These are phyloP conservation scores for Frieseomelitta varia DNA, from an alignment of 1,140 invertebrate species.

Conservation along the genomic window DNA sequence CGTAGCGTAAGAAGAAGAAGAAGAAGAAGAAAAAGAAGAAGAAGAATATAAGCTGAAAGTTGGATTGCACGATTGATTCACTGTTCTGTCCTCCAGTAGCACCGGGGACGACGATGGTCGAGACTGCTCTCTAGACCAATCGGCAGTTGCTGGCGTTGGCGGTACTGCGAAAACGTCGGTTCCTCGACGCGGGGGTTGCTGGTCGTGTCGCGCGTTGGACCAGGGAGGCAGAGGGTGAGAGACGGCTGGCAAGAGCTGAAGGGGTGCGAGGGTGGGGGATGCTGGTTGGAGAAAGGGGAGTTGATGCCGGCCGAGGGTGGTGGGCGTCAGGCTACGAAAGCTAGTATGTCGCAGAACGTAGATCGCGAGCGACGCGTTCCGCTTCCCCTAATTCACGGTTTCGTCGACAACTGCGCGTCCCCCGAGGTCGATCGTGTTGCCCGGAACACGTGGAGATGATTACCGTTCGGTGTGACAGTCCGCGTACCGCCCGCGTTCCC, in stretches of 20 bases:
- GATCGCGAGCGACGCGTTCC: conserved; percentile 75
- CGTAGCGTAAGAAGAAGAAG: too few species aligned
- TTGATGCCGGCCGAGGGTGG: conserved; percentile 48
- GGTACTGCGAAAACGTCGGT: conserved; percentile 61
- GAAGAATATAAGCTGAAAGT: not conserved
- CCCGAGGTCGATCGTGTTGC: conserved; percentile 28
- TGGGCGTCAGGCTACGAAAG: conserved; percentile 71
- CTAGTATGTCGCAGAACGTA: conserved; percentile 80
- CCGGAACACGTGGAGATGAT: conserved; percentile 57
- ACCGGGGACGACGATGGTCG: conserved; percentile 27
- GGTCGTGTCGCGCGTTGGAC: conserved; percentile 27
- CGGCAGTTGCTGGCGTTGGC: conserved; percentile 56
- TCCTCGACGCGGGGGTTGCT: conserved; percentile 53
- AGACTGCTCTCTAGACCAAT: conserved; percentile 23
- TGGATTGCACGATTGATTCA: conserved; percentile 55
- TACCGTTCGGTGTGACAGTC: conserved; percentile 24
- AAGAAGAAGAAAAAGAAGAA: too few species aligned
- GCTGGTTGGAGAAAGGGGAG: conserved; percentile 14
- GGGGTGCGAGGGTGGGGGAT: conserved; percentile 25
- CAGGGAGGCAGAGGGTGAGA: not conserved
- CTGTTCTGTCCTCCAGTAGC: conserved; percentile 23
- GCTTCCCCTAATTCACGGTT: conserved; percentile 48
- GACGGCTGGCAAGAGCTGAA: conserved; percentile 9
- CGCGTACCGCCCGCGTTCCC: not conserved
- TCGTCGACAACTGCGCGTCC: conserved; percentile 28